phyloP scores from a whole-genome alignment of 2,888 invertebrate species.

The Phengaris alcon region DNA sequence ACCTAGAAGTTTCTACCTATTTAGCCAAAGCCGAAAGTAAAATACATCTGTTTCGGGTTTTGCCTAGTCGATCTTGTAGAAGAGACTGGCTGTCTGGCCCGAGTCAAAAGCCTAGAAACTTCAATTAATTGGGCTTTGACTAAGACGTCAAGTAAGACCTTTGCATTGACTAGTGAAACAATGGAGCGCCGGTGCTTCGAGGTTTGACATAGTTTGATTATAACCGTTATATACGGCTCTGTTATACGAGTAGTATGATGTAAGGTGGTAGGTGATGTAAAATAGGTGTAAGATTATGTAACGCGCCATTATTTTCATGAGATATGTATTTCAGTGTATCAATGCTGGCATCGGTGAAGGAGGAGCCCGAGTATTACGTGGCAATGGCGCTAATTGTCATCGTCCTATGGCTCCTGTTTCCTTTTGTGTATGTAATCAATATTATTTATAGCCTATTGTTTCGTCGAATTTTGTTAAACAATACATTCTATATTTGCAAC shows the following conservation, averaged over 20 bases:
- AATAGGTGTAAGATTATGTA: background rate
- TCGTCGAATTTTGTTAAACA: slow-evolving; percentile 25
- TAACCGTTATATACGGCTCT: too few species aligned
- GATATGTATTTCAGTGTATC: slow-evolving; percentile 52
- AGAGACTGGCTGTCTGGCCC: too few species aligned
- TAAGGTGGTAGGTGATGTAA: background rate
- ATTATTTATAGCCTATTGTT: slow-evolving; percentile 40
- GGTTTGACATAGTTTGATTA: too few species aligned
- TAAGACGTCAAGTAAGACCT: too few species aligned
- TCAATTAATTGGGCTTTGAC: too few species aligned
- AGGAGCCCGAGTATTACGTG: slow-evolving; percentile 59
- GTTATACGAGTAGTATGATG: background rate
- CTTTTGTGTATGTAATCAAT: slow-evolving; percentile 61
- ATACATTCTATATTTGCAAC: slow-evolving; percentile 34
- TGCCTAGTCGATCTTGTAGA: too few species aligned
- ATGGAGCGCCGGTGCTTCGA: too few species aligned
- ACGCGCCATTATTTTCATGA: background rate
- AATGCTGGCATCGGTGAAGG: slow-evolving; percentile 54
- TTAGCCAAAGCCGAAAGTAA: too few species aligned
- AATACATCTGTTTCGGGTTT: too few species aligned
- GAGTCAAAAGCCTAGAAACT: too few species aligned
- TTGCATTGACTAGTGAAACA: too few species aligned
- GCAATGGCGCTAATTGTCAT: slow-evolving; percentile 54
- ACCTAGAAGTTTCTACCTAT: too few species aligned
- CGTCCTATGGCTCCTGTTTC: slow-evolving; percentile 59